These are phyloP conservation scores for Henricia sp. DNA, from an alignment of 53 echinoderm and acorn worm genomes.

Conservation along the genomic window DNA sequence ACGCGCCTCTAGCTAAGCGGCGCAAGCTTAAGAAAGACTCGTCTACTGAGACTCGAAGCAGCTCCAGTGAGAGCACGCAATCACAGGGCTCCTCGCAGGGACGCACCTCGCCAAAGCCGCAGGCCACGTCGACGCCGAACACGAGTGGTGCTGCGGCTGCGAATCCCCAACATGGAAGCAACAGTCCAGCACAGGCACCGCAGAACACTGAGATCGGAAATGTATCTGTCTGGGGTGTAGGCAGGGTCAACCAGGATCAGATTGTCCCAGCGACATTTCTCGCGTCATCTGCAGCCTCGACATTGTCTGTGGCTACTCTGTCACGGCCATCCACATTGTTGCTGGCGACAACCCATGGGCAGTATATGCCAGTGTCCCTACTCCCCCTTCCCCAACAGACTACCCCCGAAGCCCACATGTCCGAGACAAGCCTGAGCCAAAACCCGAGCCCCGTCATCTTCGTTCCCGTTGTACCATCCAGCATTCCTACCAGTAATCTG, in stretches of 20 bases:
- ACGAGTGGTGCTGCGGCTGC: conserved; percentile 28
- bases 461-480: neutral
- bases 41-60: conserved; percentile 95
- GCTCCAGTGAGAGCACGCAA: conserved; percentile 93
- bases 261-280: conserved; percentile 3
- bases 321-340: too few relatives aligned
- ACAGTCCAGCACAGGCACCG: too few relatives aligned
- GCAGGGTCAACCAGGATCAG: neutral
- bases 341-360: too few relatives aligned
- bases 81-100: conserved; percentile 83
- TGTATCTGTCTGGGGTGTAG: too few relatives aligned
- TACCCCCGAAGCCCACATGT: neutral
- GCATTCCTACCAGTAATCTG: conserved; percentile 10
- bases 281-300: neutral
- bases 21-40: conserved; percentile 95
- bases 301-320: neutral
- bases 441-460: neutral
- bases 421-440: conserved; percentile 4
- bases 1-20: conserved; percentile 97
- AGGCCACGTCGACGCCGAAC: conserved; percentile 3
- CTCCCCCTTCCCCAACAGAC: conserved; percentile 2
- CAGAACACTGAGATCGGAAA: neutral
- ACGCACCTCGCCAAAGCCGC: conserved; percentile 46
- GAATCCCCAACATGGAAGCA: too few relatives aligned
- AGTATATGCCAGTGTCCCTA: neutral